Evolutionary conservation across 2,888 invertebrate species (phyloP), one percentile per base, ranked within the genome.

Genomic region (Chrysomela aeneicollis): DNA sequence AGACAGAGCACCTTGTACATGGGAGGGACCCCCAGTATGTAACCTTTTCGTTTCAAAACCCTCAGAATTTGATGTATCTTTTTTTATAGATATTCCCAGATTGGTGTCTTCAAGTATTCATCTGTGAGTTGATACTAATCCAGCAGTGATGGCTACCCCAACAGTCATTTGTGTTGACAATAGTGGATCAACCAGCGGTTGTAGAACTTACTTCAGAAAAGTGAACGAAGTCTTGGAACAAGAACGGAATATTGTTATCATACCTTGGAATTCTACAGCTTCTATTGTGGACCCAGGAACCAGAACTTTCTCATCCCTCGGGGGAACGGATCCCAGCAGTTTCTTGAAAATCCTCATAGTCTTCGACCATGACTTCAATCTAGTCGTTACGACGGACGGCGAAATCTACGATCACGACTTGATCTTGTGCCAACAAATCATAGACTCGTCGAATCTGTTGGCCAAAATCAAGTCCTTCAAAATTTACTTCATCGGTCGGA

Each of bases 121-220:
- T 6, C 35, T 42, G 2, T 42, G 15, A 42, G 12, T 3, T 10
- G 2, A 12, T 2, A 10, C 6, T 35, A 12, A 15, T 42, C 12
- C 3, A 3, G 10, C 4, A 42, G 42, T 4, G 2, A 42, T 42
- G 42, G 15, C n/a, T 15, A 15, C 22, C 8, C 21, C 21, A 46
- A 46, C 46, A 8, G 26, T 57, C 1, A 37, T 46, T 26, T 57
- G 55, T n/a, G 17, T 54, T 37, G 54, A 54, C n/a, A 54, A 35
- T 32, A 54, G 54, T 9, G 37, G 12, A 6, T 54, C 54, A 6
- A 54, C 54, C 1, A 0, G n/a, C 5, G 54, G 54, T 1, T 3
- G 10, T 17, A 6, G 5, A 19, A 3, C 1, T 12, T 54, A 54
- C 37, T 54, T 21, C 19, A 15, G 19, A 2, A 54, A 54, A 54